Evolutionary conservation across 2,113 vertebrate genomes (phyloP), one percentile per base, ranked within the genome.

Genomic region (Vicugna pacos): DNA sequence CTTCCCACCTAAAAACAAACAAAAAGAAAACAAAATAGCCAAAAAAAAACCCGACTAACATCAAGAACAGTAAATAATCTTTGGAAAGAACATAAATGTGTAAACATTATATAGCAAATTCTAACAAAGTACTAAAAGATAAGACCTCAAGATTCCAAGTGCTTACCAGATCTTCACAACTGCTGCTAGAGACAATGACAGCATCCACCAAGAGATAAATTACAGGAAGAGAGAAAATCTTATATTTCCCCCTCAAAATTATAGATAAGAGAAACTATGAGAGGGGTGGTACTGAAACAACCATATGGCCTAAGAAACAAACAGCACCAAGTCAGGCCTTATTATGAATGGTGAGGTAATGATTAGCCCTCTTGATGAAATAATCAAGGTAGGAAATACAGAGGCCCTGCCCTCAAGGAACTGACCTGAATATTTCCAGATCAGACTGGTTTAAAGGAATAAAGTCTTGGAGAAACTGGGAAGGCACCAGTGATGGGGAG

Each of bases 341-440:
- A 91, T 81, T 88, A 87, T 90, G 46, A 92, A 95, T 10, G 73
- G 30, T 26, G 32, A 97, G 64, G 76, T 91, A 91, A 84, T 80
- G 58, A 97, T 96, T 91, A 91, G 48, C 35, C 94, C 46, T 91
- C 82, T 70, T 94, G 77, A 93, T 91, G 65, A 93, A 95, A 52
- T 79, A 94, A 80, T 90, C 79, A 96, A 96, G 50, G 50, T 73
- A 89, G 32, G 50, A 95, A 95, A 95, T 67, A 72, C 1, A 89
- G 62, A 96, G 50, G 67, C 48, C n/a, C 62, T 94, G 46, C 77
- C 83, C 95, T 92, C 54, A 76, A 92, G 69, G 67, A 93, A 89
- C n/a, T 96, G 94, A 96, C 82, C 83, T 93, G 72, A 94, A 77
- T 93, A 97, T 82, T 93, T 93, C 67, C 79, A 95, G 30, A 95